phyloP scores from a whole-genome alignment of 2,888 invertebrate genomes.

The Taenaris catops region DNA sequence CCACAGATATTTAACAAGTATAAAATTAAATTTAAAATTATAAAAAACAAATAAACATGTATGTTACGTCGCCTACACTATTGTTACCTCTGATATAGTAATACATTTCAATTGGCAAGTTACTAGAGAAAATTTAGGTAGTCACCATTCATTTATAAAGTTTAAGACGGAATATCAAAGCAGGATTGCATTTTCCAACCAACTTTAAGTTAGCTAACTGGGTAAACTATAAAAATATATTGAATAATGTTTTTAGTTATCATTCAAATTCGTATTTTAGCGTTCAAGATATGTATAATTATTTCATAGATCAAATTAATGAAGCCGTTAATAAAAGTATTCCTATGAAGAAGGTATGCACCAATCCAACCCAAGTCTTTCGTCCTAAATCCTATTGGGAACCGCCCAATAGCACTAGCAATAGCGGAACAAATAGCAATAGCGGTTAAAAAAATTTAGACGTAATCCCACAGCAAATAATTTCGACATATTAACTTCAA shows the following conservation, averaged over 20 bases:
- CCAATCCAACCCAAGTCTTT: conserved; percentile 4
- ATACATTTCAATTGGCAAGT: conserved; percentile 15
- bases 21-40: no score
- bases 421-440: no score
- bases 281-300: background rate
- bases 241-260: background rate
- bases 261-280: no score
- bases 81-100: conserved; percentile 16
- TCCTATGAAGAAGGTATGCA: conserved; percentile 2
- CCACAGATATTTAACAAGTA: no score
- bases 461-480: conserved; percentile 25
- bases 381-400: conserved; percentile 22
- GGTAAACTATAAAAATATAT: background rate
- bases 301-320: conserved; percentile 5
- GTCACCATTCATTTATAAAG: conserved; percentile 12
- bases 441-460: conserved; percentile 21
- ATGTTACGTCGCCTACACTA: no score
- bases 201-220: no score
- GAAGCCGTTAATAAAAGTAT: conserved; percentile 9
- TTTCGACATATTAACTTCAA: background rate
- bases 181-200: background rate
- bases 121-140: conserved; percentile 16
- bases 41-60: no score
- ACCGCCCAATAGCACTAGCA: no score
- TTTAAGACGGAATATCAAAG: background rate